phyloP scores from a whole-genome alignment of 2,113 vertebrate genomes.

The Ranitomeya imitator region DNA sequence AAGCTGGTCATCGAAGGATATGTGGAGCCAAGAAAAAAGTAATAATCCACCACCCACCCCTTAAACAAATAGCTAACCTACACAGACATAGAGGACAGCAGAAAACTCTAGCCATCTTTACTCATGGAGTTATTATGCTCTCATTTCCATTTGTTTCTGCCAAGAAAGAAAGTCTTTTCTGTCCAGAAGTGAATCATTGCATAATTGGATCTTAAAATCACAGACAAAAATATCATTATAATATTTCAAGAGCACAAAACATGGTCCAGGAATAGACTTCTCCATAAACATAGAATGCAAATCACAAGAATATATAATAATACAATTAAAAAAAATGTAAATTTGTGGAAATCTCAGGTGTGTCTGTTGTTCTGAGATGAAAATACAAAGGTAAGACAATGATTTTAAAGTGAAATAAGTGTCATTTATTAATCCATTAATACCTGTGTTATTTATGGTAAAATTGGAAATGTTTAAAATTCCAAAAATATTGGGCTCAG shows the following conservation, averaged over 20 bases:
- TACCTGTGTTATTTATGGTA: too few relatives aligned
- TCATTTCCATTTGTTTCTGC: conserved; percentile 13
- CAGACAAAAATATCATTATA: not conserved
- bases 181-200: conserved; percentile 9
- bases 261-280: not conserved
- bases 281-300: not conserved
- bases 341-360: not conserved
- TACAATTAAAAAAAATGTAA: not conserved
- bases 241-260: not conserved
- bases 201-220: too few relatives aligned
- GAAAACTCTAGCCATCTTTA: not conserved
- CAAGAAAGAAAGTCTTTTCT: conserved; percentile 10
- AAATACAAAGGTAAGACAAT: not conserved
- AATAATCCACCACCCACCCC: not conserved
- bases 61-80: not conserved
- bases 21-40: too few relatives aligned
- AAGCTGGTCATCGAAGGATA: too few relatives aligned
- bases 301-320: not conserved
- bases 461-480: too few relatives aligned
- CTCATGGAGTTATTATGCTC: not conserved
- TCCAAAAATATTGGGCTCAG: too few relatives aligned
- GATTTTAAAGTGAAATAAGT: not conserved
- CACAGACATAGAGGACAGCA: not conserved
- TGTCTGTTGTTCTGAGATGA: not conserved
- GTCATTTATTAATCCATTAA: not conserved